phyloP scores from a whole-genome alignment of 2,113 vertebrate genomes.

The Hippopotamus amphibius region DNA sequence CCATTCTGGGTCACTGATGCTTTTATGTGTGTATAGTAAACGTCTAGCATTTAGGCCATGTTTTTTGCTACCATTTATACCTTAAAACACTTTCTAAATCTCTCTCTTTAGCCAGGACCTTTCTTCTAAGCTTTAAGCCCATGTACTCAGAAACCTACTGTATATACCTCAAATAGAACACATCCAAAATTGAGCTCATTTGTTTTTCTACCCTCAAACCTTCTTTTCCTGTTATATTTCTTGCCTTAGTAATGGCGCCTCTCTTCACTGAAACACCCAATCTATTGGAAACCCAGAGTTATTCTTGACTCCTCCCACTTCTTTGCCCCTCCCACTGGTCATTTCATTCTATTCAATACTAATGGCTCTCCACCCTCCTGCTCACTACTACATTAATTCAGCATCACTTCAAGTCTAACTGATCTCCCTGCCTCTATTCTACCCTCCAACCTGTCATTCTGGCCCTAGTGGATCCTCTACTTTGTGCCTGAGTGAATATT shows the following conservation, averaged over 20 bases:
- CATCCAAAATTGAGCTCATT: neutral
- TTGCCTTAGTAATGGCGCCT: neutral
- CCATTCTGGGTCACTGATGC: neutral
- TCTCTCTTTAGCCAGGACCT: neutral
- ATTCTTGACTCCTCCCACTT: neutral
- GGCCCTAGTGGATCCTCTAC: neutral
- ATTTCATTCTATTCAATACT: neutral
- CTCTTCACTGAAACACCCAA: neutral
- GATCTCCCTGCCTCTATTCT: neutral
- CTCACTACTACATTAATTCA: neutral
- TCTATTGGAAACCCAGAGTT: neutral
- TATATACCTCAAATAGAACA: neutral
- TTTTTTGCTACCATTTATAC: neutral
- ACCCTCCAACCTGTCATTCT: neutral
- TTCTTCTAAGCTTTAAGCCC: neutral
- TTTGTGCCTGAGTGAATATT: neutral
- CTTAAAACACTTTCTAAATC: neutral
- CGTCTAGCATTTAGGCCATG: neutral
- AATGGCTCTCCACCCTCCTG: neutral
- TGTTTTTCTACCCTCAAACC: neutral
- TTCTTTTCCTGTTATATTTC: neutral
- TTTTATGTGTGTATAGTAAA: neutral
- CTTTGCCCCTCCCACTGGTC: neutral
- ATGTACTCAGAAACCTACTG: neutral
- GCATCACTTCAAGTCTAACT: neutral